Percentiles rank a stretch among this genome's conserved stretches.
phyloP scores from a whole-genome alignment of 2,797 vertebrate species.

The Poecilia gillii region DNA sequence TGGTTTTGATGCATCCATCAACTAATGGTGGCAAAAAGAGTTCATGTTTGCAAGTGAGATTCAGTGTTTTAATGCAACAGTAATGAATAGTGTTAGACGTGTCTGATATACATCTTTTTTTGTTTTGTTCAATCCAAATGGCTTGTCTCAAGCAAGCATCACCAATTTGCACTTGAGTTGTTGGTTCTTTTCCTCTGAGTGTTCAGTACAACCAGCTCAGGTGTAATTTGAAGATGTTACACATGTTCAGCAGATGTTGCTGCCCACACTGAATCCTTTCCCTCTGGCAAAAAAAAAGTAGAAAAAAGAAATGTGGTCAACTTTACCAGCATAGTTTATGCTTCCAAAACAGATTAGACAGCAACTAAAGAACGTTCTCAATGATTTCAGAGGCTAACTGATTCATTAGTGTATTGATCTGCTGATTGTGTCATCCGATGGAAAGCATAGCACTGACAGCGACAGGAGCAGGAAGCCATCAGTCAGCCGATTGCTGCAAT shows the following conservation, averaged over 20 bases:
- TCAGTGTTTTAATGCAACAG: neutral
- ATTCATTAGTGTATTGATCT: constrained; percentile 66
- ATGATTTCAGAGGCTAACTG: constrained; percentile 39
- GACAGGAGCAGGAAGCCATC: constrained; percentile 58
- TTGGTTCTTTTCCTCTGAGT: neutral
- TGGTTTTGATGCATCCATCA: neutral
- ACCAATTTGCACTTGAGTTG: constrained; percentile 5
- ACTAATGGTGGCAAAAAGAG: neutral
- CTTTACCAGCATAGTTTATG: constrained; percentile 41
- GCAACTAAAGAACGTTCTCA: constrained; percentile 38
- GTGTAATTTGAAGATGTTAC: constrained; percentile 46
- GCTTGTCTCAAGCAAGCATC: neutral
- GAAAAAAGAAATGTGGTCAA: constrained; percentile 48
- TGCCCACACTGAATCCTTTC: constrained; percentile 33
- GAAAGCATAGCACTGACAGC: neutral
- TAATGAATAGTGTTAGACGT: neutral
- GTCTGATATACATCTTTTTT: neutral
- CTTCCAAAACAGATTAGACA: constrained; percentile 53
- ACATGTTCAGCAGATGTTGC: constrained; percentile 67
- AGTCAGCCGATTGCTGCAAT: constrained; percentile 53
- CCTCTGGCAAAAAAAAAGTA: constrained; percentile 46
- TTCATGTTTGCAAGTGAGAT: neutral
- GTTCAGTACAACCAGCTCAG: constrained; percentile 12
- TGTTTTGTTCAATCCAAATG: neutral
- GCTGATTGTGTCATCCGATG: constrained; percentile 32